phyloP scores from a whole-genome alignment of 2,888 invertebrate genomes.

The Pammene fasciana region DNA sequence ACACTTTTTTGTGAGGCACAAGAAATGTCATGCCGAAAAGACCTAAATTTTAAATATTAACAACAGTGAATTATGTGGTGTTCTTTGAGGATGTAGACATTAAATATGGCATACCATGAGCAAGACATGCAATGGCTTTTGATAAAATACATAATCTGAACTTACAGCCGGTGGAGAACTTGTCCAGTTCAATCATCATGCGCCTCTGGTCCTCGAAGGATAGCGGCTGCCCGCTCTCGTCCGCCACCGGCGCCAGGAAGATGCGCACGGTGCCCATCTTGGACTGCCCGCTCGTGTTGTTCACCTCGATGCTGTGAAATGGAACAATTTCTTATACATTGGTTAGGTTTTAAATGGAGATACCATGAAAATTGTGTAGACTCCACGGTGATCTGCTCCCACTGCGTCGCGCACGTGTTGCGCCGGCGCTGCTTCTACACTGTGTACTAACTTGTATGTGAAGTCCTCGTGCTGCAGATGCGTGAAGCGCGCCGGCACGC shows the following conservation, averaged over 20 bases:
- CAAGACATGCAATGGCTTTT: too few species aligned
- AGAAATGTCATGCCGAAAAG: too few species aligned
- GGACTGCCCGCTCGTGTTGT: slow-evolving; percentile 77
- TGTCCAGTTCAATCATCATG: slow-evolving; percentile 89
- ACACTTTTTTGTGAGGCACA: too few species aligned
- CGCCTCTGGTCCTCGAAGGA: slow-evolving; percentile 84
- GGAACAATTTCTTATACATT: not conserved
- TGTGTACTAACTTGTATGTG: slow-evolving; percentile 81
- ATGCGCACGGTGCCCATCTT: slow-evolving; percentile 86
- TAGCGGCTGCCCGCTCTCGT: slow-evolving; percentile 85
- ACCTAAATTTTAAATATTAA: too few species aligned
- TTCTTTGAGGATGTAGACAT: too few species aligned
- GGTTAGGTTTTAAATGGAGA: too few species aligned
- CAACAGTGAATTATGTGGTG: too few species aligned
- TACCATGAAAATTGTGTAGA: too few species aligned
- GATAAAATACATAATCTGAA: slow-evolving; percentile 43
- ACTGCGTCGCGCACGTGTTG: too few species aligned
- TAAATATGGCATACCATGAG: too few species aligned
- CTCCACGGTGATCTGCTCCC: too few species aligned
- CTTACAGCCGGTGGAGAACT: slow-evolving; percentile 85
- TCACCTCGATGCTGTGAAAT: slow-evolving; percentile 77
- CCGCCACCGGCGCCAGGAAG: slow-evolving; percentile 86
- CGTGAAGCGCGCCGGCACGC: slow-evolving; percentile 87
- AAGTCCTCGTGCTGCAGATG: slow-evolving; percentile 88
- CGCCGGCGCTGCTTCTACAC: too few species aligned